Base-by-base conservation (phyloP, 2,113 vertebrate species). In the Benitochromis conjunctus region DNA sequence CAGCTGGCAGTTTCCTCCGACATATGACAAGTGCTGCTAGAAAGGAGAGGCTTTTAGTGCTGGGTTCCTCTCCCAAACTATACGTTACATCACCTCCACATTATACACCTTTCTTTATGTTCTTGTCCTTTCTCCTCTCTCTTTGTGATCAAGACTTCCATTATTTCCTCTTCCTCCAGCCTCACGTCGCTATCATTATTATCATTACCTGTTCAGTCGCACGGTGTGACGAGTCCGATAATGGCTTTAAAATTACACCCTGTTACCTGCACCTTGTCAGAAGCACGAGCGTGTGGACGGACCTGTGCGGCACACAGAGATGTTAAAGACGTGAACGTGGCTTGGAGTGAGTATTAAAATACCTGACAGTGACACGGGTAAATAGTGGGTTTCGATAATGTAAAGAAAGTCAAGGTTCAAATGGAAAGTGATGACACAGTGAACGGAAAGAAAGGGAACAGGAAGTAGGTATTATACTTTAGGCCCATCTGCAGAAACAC, bases 161-260 rank as follows among this genome's bases (percentile, higher is more conserved):
- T 82, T 43, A 38, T 26, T 79, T 57, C 57, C 14, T 62, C 57
- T 85, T 82, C 79, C 53, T 57, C 51, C 38, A 36, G 18, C n/a
- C 74, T 55, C 55, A 54, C 31, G 29, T 58, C 84, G 82, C 36
- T 36, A 10, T 92, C 81, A 83, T 88, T 83, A 86, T 18, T 78
- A 69, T 76, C 84, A 82, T 85, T 79, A 89, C 85, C 82, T 19
- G 43, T 57, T 91, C 57, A 60, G 80, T 85, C n/a, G 18, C 57
- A 21, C 1, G 12, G 38, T 57, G 79, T 85, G 34, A 85, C 81
- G 69, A 74, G 86, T 46, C 55, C 16, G 80, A 81, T 89, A 86
- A 92, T 92, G 89, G 81, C 71, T 87, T 87, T 29, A n/a, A 88
- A 89, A 91, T 92, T 36, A 87, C 6, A 89, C 18, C 80, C 81